Conservation (phyloP, 2,888 invertebrate genomes). For the Yponomeuta malinellus region DNA sequence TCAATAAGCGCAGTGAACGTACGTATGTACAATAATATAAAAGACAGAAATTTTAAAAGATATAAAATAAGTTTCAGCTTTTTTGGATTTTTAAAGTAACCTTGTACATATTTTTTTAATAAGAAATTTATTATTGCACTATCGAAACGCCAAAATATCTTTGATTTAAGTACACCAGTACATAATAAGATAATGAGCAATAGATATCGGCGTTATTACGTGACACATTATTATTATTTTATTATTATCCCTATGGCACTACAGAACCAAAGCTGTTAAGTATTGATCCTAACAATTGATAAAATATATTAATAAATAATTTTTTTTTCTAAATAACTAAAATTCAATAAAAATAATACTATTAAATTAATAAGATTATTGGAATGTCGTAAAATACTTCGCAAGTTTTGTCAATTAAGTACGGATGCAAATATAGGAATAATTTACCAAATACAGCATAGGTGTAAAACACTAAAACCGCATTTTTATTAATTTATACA, state of each 20-base stretch:
- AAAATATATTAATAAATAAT: conserved; percentile 10
- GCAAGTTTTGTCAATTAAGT: conserved; percentile 9
- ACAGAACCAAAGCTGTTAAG: neutral
- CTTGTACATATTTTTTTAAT: no score
- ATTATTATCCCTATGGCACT: conserved; percentile 7
- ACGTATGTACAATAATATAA: no score
- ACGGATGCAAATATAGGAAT: conserved; percentile 19
- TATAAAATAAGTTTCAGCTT: no score
- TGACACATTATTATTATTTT: neutral
- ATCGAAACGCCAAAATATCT: no score
- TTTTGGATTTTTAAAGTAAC: no score
- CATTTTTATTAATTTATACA: neutral
- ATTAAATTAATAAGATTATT: conserved; percentile 20
- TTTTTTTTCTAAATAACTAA: neutral
- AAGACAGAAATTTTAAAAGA: no score
- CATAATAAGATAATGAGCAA: no score
- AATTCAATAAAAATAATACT: neutral
- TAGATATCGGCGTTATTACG: no score
- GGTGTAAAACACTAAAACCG: neutral
- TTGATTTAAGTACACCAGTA: no score
- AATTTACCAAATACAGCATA: conserved; percentile 30
- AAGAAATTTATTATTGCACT: no score
- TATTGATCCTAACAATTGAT: neutral
- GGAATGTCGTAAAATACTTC: conserved; percentile 13
- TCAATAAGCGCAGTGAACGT: no score